Percentiles rank a stretch among this genome's conserved stretches.
Evolutionary conservation across 2,113 vertebrate genomes (phyloP).

Genomic region (Microtus pennsylvanicus): DNA sequence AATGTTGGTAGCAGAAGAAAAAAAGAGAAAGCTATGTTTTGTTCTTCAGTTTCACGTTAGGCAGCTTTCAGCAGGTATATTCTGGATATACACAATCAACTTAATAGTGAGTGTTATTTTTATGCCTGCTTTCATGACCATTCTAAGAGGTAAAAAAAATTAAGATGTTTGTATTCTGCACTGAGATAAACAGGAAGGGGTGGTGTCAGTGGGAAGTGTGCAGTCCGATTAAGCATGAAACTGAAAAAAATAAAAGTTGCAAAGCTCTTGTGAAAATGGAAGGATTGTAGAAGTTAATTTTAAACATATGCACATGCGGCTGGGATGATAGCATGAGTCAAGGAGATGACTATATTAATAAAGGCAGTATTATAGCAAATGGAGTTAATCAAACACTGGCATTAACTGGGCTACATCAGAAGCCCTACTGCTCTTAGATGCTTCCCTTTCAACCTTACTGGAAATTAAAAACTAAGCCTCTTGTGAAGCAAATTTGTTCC

Average conservation of each 20-base stretch:
- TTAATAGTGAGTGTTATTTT: conserved; percentile 3
- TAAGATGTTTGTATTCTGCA: conserved; percentile 45
- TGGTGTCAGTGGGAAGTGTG: neutral
- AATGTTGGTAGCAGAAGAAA: neutral
- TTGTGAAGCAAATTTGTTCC: conserved; percentile 68
- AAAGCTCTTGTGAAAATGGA: conserved; percentile 36
- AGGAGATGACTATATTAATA: conserved; percentile 71
- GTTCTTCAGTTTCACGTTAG: neutral
- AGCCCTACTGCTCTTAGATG: conserved; percentile 54
- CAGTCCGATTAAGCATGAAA: conserved; percentile 30
- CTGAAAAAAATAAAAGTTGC: neutral
- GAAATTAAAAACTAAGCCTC: conserved; percentile 70
- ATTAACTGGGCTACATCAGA: conserved; percentile 69
- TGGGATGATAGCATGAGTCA: conserved; percentile 50
- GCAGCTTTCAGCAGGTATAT: neutral
- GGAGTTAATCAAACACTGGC: conserved; percentile 58
- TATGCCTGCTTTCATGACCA: neutral
- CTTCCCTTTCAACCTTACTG: conserved; percentile 63
- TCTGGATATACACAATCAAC: neutral
- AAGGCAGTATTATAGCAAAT: conserved; percentile 70
- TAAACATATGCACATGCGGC: conserved; percentile 35
- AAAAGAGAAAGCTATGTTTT: neutral
- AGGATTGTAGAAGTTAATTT: conserved; percentile 67
- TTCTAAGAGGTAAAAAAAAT: conserved; percentile 24
- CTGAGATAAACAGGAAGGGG: neutral